phyloP scores from a whole-genome alignment of 2,888 invertebrate species.

The Meghimatium bilineatum region DNA sequence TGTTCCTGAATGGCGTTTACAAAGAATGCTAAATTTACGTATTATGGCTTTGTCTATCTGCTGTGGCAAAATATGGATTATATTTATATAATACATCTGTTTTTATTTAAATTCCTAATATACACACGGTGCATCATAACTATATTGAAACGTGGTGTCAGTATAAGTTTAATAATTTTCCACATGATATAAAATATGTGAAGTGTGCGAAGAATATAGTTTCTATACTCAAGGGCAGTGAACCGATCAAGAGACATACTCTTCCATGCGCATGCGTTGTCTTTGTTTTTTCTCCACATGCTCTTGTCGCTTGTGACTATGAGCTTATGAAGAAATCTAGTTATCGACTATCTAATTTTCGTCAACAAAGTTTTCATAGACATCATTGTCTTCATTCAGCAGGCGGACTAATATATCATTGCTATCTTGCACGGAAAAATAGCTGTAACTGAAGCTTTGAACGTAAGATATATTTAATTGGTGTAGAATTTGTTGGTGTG shows the following conservation, averaged over 20 bases:
- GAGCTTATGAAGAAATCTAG: conserved; percentile 3
- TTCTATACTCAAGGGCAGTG: conserved; percentile 6
- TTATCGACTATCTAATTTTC: conserved; percentile 25
- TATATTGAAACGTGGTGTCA: too few species aligned
- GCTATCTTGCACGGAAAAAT: neutral
- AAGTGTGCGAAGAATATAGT: neutral
- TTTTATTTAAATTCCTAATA: too few species aligned
- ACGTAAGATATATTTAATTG: neutral
- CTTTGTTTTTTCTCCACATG: conserved; percentile 47
- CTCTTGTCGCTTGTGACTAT: conserved; percentile 19
- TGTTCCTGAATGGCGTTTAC: too few species aligned
- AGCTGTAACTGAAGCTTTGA: neutral
- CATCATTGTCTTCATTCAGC: neutral
- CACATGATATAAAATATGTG: neutral
- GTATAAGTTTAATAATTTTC: too few species aligned
- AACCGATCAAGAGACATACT: neutral
- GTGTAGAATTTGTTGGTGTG: too few species aligned
- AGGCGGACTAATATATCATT: neutral
- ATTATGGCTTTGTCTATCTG: too few species aligned
- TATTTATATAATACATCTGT: too few species aligned
- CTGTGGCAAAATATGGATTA: too few species aligned
- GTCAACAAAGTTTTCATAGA: neutral
- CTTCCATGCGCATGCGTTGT: conserved; percentile 29
- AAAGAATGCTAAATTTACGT: too few species aligned
- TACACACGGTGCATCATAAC: too few species aligned